phyloP scores from a whole-genome alignment of 2,888 invertebrate genomes.

The Parasteatoda lunata region DNA sequence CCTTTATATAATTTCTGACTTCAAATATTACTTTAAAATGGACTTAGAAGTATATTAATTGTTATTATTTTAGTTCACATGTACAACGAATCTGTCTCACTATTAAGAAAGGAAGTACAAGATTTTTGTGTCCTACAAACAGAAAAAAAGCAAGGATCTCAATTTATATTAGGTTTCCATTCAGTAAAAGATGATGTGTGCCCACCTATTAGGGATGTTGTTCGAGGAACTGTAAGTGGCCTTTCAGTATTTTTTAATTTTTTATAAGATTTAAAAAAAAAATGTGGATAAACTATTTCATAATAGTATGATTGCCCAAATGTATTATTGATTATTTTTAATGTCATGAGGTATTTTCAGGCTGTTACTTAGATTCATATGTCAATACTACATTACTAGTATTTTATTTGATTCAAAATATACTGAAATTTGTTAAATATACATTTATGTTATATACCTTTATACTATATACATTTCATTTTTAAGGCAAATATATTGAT shows the following conservation, averaged over 20 bases:
- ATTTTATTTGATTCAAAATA: no score
- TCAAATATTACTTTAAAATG: neutral
- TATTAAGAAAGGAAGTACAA: slow-evolving; percentile 61
- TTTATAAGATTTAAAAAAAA: neutral
- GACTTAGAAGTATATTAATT: neutral
- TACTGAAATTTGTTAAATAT: no score
- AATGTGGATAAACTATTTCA: neutral
- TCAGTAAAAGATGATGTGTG: slow-evolving; percentile 61
- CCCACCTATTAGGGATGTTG: slow-evolving; percentile 49
- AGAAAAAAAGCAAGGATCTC: slow-evolving; percentile 52
- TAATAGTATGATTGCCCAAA: no score
- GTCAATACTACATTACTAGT: no score
- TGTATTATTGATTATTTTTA: no score
- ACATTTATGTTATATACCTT: no score
- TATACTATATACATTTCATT: no score
- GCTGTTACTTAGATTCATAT: no score
- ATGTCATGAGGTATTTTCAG: no score
- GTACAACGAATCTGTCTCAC: slow-evolving; percentile 63
- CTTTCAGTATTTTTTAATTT: neutral
- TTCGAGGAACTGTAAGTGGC: slow-evolving; percentile 57
- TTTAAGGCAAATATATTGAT: no score
- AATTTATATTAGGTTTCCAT: slow-evolving; percentile 62
- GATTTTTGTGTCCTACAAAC: slow-evolving; percentile 68
- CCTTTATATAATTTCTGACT: neutral
- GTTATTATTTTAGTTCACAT: slow-evolving; percentile 58